Evolutionary conservation across 2,113 vertebrate genomes (phyloP), one percentile per base, ranked within the genome.

Genomic region (Oncorhynchus kisutch): DNA sequence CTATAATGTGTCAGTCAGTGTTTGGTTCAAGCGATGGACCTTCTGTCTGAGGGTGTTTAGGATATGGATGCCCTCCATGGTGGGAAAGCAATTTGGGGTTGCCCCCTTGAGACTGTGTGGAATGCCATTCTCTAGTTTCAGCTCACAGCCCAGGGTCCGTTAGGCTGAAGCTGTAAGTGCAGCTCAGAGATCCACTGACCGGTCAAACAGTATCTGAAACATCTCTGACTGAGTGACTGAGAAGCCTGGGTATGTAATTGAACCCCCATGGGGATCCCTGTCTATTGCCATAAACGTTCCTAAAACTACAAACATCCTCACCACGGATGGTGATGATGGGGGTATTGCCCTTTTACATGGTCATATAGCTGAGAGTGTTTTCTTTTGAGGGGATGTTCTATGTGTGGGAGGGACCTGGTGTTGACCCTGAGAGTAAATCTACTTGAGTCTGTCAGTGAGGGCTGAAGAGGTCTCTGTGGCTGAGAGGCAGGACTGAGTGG

Each of bases 351-450:
- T 74, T 67, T 78, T 73, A 51, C 54, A 68, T 20, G 69, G 54
- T 66, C 75, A 64, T 59, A 71, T 77, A 39, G 27, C 27, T 79
- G 80, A 84, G 83, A 90, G 87, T 92, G 87, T 89, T 90, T 82
- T 24, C 75, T 76, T 74, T 39, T 16, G 67, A 68, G 31, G 67
- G 31, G 34, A 45, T 45, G 45, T 22, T 8, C 9, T 8, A 2
- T 69, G 34, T 29, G 20, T 39, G 34, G 2, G 29, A 20, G 20
- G 72, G 79, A 78, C 83, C 76, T 71, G 3, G 6, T 67, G 60
- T 62, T 39, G 29, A 85, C 85, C 76, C 62, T 1, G 76, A 64
- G 72, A 84, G 75, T 85, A 87, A 87, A 90, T 89, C 85, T 75
- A 64, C 78, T 84, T 45, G 31, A 81, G 84, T 65, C 80, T 81